Percentiles rank a stretch among this genome's conserved stretches.
These are phyloP conservation scores for Colossoma macropomum DNA, from an alignment of 2,113 vertebrate genomes.

Conservation along the genomic window DNA sequence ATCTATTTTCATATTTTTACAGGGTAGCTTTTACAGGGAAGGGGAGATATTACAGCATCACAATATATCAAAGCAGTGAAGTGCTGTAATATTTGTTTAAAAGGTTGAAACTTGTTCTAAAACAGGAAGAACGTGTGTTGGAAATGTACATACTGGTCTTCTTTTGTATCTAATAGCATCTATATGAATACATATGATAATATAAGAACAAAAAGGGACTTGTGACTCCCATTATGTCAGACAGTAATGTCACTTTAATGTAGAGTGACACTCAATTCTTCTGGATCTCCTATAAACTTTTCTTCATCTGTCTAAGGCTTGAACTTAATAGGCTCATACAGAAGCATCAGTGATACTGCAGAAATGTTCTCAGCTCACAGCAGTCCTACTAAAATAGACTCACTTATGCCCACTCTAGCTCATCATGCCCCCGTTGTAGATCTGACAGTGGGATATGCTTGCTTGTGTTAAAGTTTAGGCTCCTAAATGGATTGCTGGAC, in stretches of 20 bases:
- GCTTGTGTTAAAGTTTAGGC: not conserved
- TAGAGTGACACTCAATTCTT: slow-evolving; percentile 2
- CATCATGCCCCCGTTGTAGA: not conserved
- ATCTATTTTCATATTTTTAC: not conserved
- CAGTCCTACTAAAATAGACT: not conserved
- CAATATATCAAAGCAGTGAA: slow-evolving; percentile 6
- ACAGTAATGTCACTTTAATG: slow-evolving; percentile 5
- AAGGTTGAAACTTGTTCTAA: too few species aligned
- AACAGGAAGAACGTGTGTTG: too few species aligned
- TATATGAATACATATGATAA: too few species aligned
- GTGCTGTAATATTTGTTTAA: too few species aligned
- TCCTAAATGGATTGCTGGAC: slow-evolving; percentile 1
- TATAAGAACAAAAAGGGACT: too few species aligned
- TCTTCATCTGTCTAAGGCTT: not conserved
- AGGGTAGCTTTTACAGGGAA: slow-evolving; percentile 1
- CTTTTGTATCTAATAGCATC: too few species aligned
- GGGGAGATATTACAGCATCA: slow-evolving; percentile 19
- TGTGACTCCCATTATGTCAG: not conserved
- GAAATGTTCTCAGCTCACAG: not conserved
- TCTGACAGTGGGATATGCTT: not conserved
- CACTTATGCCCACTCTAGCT: not conserved
- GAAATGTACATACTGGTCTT: too few species aligned
- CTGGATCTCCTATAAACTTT: not conserved
- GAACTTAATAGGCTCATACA: not conserved
- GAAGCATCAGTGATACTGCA: not conserved